A percentile compares a stretch with the other conserved stretches of the same genome.
These are phyloP conservation scores for Arvicanthis niloticus DNA, from an alignment of 2,113 vertebrate species.

Conservation along the genomic window DNA sequence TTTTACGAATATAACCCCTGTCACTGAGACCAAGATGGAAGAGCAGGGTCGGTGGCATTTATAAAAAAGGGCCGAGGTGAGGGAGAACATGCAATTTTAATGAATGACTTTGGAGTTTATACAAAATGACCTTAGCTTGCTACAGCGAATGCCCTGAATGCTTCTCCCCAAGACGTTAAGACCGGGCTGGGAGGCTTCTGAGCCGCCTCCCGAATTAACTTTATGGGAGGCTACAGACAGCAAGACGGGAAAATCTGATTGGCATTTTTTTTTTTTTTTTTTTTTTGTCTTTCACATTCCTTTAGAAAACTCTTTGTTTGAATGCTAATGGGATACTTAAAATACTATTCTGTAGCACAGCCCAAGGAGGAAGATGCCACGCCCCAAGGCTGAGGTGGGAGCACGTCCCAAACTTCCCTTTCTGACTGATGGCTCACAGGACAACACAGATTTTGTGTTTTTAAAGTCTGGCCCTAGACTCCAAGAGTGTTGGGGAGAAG, in stretches of 20 bases:
- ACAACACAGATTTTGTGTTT: neutral
- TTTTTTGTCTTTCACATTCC: conserved; percentile 87
- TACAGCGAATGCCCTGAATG: conserved; percentile 67
- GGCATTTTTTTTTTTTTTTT: conserved; percentile 53
- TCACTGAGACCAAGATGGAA: conserved; percentile 86
- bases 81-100: conserved; percentile 71
- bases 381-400: conserved; percentile 60
- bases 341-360: conserved; percentile 67
- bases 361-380: conserved; percentile 74
- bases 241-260: conserved; percentile 61
- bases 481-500: conserved; percentile 5
- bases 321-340: conserved; percentile 71
- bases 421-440: neutral
- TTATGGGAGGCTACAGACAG: conserved; percentile 72
- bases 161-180: conserved; percentile 60
- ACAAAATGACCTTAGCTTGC: conserved; percentile 63
- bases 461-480: conserved; percentile 47
- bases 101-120: conserved; percentile 68
- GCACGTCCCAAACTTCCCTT: conserved; percentile 48
- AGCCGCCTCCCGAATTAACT: conserved; percentile 80
- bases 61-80: conserved; percentile 71
- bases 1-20: conserved; percentile 94
- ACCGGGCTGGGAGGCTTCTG: conserved; percentile 68
- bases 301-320: conserved; percentile 80
- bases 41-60: conserved; percentile 72